Percentiles rank a stretch among this genome's conserved stretches.
phyloP scores from a whole-genome alignment of 2,888 invertebrate genomes.

The Toxonevra muliebris region DNA sequence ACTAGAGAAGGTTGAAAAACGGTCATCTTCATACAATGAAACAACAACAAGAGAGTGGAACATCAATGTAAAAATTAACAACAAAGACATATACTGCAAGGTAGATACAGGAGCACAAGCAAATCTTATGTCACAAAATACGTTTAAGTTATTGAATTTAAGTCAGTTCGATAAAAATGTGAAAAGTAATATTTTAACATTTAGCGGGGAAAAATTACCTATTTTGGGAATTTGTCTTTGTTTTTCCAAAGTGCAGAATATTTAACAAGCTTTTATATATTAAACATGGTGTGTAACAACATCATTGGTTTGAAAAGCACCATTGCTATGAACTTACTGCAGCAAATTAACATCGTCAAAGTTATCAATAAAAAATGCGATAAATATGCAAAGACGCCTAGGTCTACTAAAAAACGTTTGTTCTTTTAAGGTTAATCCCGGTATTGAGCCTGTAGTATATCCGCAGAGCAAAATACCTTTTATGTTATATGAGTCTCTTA shows the following conservation, averaged over 20 bases:
- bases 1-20: neutral
- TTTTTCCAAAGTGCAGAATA: slow-evolving; percentile 13
- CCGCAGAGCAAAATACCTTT: slow-evolving; percentile 34
- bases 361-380: slow-evolving; percentile 22
- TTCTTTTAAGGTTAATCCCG: slow-evolving; percentile 28
- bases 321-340: slow-evolving; percentile 26
- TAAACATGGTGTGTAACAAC: slow-evolving; percentile 30
- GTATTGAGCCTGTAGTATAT: slow-evolving; percentile 27
- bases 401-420: slow-evolving; percentile 32
- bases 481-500: slow-evolving; percentile 25
- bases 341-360: slow-evolving; percentile 22
- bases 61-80: slow-evolving; percentile 21
- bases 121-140: slow-evolving; percentile 27
- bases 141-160: slow-evolving; percentile 6
- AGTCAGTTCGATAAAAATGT: neutral
- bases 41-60: slow-evolving; percentile 28
- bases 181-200: slow-evolving; percentile 28
- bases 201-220: slow-evolving; percentile 32
- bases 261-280: slow-evolving; percentile 26
- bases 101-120: slow-evolving; percentile 37
- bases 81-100: slow-evolving; percentile 19
- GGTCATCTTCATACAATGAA: neutral
- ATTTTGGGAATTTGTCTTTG: slow-evolving; percentile 27
- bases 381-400: slow-evolving; percentile 31
- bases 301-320: slow-evolving; percentile 31